phyloP scores from a whole-genome alignment of 37 sponge, comb jelly and placozoan genomes.

The Halichondria panicea region DNA sequence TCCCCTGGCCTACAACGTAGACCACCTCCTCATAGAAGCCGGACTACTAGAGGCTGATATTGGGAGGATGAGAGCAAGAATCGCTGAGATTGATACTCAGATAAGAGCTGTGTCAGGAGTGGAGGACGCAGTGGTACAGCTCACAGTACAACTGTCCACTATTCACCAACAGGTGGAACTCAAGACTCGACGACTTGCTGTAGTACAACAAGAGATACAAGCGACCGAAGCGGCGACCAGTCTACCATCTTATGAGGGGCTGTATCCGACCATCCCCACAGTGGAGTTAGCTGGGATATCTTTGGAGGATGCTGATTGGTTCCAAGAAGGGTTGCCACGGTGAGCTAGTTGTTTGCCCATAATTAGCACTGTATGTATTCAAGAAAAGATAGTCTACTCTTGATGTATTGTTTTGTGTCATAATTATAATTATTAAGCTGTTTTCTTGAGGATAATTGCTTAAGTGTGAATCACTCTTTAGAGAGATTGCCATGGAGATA shows the following conservation, averaged over 20 bases:
- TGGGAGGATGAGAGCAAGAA: background rate
- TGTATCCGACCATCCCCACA: too few species aligned
- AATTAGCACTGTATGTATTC: background rate
- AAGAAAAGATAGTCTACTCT: background rate
- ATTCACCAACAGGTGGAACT: slow-evolving; percentile 18
- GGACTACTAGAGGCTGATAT: background rate
- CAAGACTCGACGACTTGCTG: slow-evolving; percentile 1
- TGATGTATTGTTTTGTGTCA: too few species aligned
- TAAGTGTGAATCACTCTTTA: background rate
- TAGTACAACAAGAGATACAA: slow-evolving; percentile 1
- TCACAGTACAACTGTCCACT: slow-evolving; percentile 7
- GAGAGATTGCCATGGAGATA: slow-evolving; percentile 58
- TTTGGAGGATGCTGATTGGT: slow-evolving; percentile 64
- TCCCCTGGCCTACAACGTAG: background rate
- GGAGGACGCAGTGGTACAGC: slow-evolving; percentile 13
- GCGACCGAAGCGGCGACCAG: background rate
- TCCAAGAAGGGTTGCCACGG: slow-evolving; percentile 55
- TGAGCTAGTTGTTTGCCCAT: slow-evolving; percentile 9
- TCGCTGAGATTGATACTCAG: slow-evolving; percentile 11
- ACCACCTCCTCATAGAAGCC: slow-evolving; percentile 1
- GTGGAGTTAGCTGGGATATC: slow-evolving; percentile 21
- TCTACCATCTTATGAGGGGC: too few species aligned
- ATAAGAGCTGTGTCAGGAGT: slow-evolving; percentile 11
- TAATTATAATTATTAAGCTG: too few species aligned
- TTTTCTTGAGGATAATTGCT: too few species aligned